Percentiles rank a stretch among this genome's conserved stretches.
Evolutionary conservation across 2,888 invertebrate genomes (phyloP).

Genomic region (Ditylenchus weischeri): DNA sequence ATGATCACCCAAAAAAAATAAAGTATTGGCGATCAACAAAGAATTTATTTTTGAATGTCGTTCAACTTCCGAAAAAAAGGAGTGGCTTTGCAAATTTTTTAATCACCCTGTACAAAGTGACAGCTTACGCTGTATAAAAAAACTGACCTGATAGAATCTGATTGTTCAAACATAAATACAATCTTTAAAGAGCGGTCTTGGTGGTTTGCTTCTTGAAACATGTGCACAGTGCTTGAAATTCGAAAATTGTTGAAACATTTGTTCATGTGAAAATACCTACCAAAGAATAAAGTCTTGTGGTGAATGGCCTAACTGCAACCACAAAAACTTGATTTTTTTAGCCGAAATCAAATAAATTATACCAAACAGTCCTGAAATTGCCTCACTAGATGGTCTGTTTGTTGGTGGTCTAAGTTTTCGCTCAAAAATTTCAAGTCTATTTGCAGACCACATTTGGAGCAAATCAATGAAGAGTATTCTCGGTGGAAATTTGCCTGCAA

Average conservation of each 20-base stretch:
- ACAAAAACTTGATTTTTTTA: neutral
- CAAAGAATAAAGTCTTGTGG: slow-evolving; percentile 1
- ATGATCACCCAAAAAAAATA: too few relatives aligned
- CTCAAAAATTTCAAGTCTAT: neutral
- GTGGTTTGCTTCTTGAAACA: neutral
- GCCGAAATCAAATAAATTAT: neutral
- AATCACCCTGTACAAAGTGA: too few relatives aligned
- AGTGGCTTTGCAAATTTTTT: too few relatives aligned
- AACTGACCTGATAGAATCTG: too few relatives aligned
- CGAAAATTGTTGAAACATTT: too few relatives aligned
- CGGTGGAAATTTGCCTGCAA: too few relatives aligned
- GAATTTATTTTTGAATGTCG: too few relatives aligned
- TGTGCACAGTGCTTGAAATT: neutral
- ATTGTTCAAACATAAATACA: too few relatives aligned
- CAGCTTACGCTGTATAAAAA: too few relatives aligned
- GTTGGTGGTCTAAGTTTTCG: neutral
- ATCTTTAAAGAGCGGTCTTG: too few relatives aligned
- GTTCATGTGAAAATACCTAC: neutral
- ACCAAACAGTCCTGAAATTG: slow-evolving; percentile 10
- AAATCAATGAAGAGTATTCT: neutral
- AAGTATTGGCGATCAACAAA: too few relatives aligned
- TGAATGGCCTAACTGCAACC: neutral
- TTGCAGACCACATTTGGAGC: slow-evolving; percentile 3
- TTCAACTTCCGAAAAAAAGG: too few relatives aligned
- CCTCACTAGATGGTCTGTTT: neutral